Base-by-base conservation (phyloP, 1,140 invertebrate genomes). In the Heliconius hewitsoni region DNA sequence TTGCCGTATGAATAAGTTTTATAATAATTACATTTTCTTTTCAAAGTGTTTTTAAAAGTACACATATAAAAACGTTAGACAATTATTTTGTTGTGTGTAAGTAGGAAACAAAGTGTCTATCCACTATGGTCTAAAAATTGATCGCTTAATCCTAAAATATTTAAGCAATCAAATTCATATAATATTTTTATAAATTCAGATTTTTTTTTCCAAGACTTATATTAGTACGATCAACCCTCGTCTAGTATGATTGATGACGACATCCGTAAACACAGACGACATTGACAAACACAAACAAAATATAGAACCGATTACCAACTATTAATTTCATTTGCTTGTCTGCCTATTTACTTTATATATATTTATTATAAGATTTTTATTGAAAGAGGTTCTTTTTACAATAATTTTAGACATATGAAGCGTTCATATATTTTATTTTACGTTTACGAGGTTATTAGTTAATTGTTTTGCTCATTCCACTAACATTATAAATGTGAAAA, bases 171-270 rank as follows among this genome's bases (percentile, higher is more conserved):
- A 57, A 57, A n/a, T 37, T 37, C 34, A 37, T 57, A 23, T 5
- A 66, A 66, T n/a, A 27, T 66, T 66, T 66, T 27, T 30, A 66
- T 30, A 66, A 66, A 27, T 16, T 5, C 8, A 11, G 57, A 66
- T 30, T 66, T 66, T 27, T 23, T 23, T 66, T 66, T 27, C 8
- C 11, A 27, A 66, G 60, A 30, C 30, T 13, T 74, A 71, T n/a
- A 11, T n/a, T 50, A 13, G 19, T 16, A 71, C 5, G 23, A 76
- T 8, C 60, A 34, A 39, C 57, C 74, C 60, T 66, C 37, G 39
- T 39, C 60, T 46, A 50, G 37, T 42, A 70, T 76, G 74, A 76
- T 76, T 76, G 74, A 76, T 76, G 74, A 72, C 39, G 39, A 50
- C 66, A 70, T 76, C 66, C 60, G 74, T 66, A 76, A 76, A 76